Evolutionary conservation across 2,888 invertebrate genomes (phyloP).

Genomic region (Mythimna pallens): DNA sequence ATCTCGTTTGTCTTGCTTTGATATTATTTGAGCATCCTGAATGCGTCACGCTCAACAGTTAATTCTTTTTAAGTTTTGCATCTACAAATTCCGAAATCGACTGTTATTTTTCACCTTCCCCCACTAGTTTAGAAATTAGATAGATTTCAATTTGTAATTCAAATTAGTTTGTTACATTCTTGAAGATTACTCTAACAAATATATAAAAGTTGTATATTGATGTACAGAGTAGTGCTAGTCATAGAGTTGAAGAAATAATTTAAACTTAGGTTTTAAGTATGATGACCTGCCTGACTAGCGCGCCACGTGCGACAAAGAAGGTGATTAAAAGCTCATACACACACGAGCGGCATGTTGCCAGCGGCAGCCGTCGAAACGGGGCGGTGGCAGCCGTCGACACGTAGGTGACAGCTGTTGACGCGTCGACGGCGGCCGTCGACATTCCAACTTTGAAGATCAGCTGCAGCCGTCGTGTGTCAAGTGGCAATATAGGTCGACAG

Average conservation of each 20-base stretch:
- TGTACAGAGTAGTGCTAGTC: conserved; percentile 60
- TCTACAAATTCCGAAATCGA: conserved; percentile 25
- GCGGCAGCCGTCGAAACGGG: too few relatives aligned
- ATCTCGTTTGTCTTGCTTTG: conserved; percentile 48
- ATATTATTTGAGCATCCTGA: conserved; percentile 51
- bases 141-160: conserved; percentile 24
- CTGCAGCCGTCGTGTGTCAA: too few relatives aligned
- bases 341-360: too few relatives aligned
- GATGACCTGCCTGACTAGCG: conserved; percentile 23
- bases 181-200: conserved; percentile 6
- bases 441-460: too few relatives aligned
- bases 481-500: too few relatives aligned
- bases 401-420: too few relatives aligned
- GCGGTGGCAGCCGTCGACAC: too few relatives aligned
- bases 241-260: conserved; percentile 33
- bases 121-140: conserved; percentile 62
- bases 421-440: too few relatives aligned
- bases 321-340: too few relatives aligned
- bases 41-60: conserved; percentile 40
- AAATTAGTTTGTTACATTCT: conserved; percentile 25
- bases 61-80: conserved; percentile 43
- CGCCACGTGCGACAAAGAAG: neutral
- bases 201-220: conserved; percentile 42
- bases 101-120: conserved; percentile 61
- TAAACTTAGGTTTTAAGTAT: neutral